Conservation (phyloP, 1,140 invertebrate species). For the Papilio aristodemus region DNA sequence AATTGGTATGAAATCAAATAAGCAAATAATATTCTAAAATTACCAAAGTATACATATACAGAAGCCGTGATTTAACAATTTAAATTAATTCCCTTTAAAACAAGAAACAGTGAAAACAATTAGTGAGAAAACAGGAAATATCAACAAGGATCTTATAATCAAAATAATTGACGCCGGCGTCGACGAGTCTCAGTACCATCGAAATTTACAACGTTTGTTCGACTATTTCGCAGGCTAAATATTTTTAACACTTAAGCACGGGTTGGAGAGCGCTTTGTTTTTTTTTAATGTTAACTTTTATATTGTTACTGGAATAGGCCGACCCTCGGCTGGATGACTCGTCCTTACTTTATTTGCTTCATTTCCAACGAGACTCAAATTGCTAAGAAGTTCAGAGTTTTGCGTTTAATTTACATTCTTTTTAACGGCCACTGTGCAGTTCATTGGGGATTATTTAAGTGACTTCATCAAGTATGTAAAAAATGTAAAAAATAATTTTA, state of each 20-base stretch:
- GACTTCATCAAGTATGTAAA: slow-evolving; percentile 8
- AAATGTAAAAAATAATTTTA: not conserved
- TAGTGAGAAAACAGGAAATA: slow-evolving; percentile 21
- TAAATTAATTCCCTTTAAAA: not conserved
- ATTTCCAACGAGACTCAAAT: slow-evolving; percentile 57
- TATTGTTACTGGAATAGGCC: slow-evolving; percentile 48
- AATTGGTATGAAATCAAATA: too few relatives aligned
- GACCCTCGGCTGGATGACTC: slow-evolving; percentile 42
- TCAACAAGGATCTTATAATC: slow-evolving; percentile 26
- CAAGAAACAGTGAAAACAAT: slow-evolving; percentile 8
- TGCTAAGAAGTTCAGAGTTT: slow-evolving; percentile 56
- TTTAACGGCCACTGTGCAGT: slow-evolving; percentile 28
- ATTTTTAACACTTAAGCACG: slow-evolving; percentile 40
- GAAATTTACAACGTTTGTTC: slow-evolving; percentile 2
- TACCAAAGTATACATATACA: not conserved
- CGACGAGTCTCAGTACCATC: not conserved
- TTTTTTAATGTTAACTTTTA: slow-evolving; percentile 46
- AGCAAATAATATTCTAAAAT: too few relatives aligned
- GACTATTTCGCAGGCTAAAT: slow-evolving; percentile 18
- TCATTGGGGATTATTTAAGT: slow-evolving; percentile 26
- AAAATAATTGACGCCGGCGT: slow-evolving; percentile 25
- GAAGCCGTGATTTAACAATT: not conserved
- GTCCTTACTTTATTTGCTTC: slow-evolving; percentile 57
- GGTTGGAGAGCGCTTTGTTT: slow-evolving; percentile 38
- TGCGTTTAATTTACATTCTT: slow-evolving; percentile 35